Evolutionary conservation across 2,113 vertebrate species (phyloP).

Genomic region (Myotis lucifugus): DNA sequence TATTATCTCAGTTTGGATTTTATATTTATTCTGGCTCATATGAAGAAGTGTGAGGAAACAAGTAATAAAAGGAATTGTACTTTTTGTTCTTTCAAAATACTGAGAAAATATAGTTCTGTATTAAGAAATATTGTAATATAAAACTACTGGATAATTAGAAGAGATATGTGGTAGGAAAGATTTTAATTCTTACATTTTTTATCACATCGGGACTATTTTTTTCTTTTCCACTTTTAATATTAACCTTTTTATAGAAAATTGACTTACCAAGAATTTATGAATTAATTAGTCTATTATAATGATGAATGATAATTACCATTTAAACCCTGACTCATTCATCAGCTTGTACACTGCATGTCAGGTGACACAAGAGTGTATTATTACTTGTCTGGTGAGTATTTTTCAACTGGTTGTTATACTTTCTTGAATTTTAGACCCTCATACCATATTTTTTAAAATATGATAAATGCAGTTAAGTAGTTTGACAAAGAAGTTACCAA

Average conservation of each 20-base stretch:
- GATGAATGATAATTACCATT: slow-evolving; percentile 90
- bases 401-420: slow-evolving; percentile 83
- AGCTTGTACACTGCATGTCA: slow-evolving; percentile 85
- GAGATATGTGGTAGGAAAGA: slow-evolving; percentile 78
- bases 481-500: slow-evolving; percentile 68
- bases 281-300: slow-evolving; percentile 90
- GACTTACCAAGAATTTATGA: slow-evolving; percentile 89
- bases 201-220: slow-evolving; percentile 84
- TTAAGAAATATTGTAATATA: slow-evolving; percentile 79
- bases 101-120: slow-evolving; percentile 32
- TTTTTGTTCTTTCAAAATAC: slow-evolving; percentile 53
- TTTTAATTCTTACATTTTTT: slow-evolving; percentile 86
- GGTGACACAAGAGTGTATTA: slow-evolving; percentile 84
- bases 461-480: slow-evolving; percentile 71
- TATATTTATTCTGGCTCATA: neutral
- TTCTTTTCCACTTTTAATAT: slow-evolving; percentile 85
- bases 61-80: slow-evolving; percentile 7
- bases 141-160: slow-evolving; percentile 79
- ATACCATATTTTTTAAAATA: slow-evolving; percentile 79
- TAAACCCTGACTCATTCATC: slow-evolving; percentile 88
- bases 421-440: slow-evolving; percentile 82
- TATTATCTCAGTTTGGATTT: neutral
- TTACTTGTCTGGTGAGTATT: slow-evolving; percentile 84
- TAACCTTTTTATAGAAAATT: slow-evolving; percentile 89
- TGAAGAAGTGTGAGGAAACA: neutral